Evolutionary conservation across 1,140 invertebrate genomes (phyloP).

Genomic region (Heliconius melpomene): DNA sequence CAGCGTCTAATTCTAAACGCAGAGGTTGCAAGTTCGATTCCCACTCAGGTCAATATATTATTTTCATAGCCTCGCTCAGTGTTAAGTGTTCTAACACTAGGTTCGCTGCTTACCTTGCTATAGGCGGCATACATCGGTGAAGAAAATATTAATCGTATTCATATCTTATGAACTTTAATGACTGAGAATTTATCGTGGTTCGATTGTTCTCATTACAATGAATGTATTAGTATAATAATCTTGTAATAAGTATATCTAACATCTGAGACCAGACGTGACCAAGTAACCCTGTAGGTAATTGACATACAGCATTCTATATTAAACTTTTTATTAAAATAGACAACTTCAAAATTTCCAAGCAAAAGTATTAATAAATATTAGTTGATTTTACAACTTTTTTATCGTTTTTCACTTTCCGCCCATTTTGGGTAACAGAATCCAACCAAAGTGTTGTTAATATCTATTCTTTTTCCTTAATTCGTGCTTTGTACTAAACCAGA

Average conservation of each 20-base stretch:
- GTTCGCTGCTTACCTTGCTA: no score
- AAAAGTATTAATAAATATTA: neutral
- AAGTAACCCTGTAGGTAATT: neutral
- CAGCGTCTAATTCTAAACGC: no score
- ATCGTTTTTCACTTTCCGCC: no score
- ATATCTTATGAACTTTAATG: neutral
- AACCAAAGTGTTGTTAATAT: no score
- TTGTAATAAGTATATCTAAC: neutral
- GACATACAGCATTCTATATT: neutral
- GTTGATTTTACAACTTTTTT: neutral
- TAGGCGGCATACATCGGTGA: no score
- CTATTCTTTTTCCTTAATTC: no score
- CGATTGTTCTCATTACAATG: neutral
- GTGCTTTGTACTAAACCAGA: no score
- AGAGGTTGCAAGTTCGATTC: no score
- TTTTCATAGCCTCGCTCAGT: no score
- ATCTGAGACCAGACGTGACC: neutral
- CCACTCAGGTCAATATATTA: no score
- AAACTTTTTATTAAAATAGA: neutral
- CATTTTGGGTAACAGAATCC: no score
- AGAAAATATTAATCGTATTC: neutral
- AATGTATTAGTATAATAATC: conserved; percentile 8
- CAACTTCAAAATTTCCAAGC: neutral
- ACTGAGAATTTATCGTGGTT: neutral
- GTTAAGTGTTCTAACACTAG: no score